A percentile compares a stretch with the other conserved stretches of the same genome.
Conservation (phyloP, 53 echinoderm and acorn worm genomes). For the Mesocentrotus franciscanus region DNA sequence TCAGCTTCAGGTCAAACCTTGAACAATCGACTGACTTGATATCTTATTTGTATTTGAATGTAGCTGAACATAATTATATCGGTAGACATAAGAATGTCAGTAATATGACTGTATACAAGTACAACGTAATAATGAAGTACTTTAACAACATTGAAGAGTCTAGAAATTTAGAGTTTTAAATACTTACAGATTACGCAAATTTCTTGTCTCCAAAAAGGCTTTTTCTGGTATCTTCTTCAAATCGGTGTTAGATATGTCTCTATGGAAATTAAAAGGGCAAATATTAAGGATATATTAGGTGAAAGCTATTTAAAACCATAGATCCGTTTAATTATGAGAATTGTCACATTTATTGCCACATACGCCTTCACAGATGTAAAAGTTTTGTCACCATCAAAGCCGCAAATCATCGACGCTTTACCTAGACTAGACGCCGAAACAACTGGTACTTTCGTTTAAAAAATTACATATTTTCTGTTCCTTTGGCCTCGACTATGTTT, state of each 20-base stretch:
- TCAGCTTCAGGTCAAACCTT: too few species aligned
- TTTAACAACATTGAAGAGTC: neutral
- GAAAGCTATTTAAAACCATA: neutral
- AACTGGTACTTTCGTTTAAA: too few species aligned
- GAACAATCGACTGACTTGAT: too few species aligned
- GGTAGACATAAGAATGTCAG: too few species aligned
- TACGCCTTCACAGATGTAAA: neutral
- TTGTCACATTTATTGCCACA: neutral
- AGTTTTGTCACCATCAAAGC: too few species aligned
- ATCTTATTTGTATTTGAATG: too few species aligned
- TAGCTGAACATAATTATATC: too few species aligned
- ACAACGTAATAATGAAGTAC: neutral
- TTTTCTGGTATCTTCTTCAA: slow-evolving; percentile 64
- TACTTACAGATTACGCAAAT: slow-evolving; percentile 81
- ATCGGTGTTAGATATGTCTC: slow-evolving; percentile 72
- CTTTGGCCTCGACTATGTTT: too few species aligned
- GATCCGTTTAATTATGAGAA: neutral
- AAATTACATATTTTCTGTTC: too few species aligned
- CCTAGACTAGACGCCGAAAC: too few species aligned
- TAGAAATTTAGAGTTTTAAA: neutral
- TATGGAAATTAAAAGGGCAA: slow-evolving; percentile 23
- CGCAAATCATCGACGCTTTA: too few species aligned
- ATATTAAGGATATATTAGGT: neutral
- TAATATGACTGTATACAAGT: too few species aligned
- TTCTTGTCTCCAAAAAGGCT: slow-evolving; percentile 68